phyloP scores from a whole-genome alignment of 2,113 vertebrate genomes.

The Oryzias celebensis region DNA sequence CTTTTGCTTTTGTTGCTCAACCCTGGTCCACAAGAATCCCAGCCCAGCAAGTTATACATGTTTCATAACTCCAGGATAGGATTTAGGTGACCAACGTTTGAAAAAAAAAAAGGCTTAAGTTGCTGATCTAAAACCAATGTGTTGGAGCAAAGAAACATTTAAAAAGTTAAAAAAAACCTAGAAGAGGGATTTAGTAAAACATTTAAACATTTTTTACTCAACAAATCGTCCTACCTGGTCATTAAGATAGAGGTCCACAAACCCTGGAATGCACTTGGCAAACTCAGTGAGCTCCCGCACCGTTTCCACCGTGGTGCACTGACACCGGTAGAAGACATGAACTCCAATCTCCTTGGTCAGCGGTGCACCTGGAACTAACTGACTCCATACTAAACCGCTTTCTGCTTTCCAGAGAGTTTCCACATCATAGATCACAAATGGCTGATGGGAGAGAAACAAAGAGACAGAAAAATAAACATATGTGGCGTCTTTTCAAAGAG shows the following conservation, averaged over 20 bases:
- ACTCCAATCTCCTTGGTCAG: slow-evolving; percentile 94
- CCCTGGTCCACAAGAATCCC: background rate
- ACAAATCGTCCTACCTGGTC: slow-evolving; percentile 81
- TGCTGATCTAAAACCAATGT: too few relatives aligned
- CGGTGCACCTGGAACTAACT: slow-evolving; percentile 86
- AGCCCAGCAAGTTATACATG: background rate
- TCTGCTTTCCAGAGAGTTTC: slow-evolving; percentile 95
- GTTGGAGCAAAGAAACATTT: too few relatives aligned
- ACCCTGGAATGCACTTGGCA: slow-evolving; percentile 96
- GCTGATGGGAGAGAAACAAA: slow-evolving; percentile 73
- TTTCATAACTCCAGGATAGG: too few relatives aligned
- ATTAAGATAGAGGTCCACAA: slow-evolving; percentile 91
- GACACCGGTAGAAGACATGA: slow-evolving; percentile 97
- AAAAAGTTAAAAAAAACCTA: too few relatives aligned
- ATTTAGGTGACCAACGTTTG: too few relatives aligned
- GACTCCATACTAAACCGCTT: slow-evolving; percentile 94
- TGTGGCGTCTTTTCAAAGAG: too few relatives aligned
- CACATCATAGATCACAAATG: slow-evolving; percentile 96
- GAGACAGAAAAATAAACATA: background rate
- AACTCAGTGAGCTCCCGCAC: slow-evolving; percentile 97
- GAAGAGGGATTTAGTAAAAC: too few relatives aligned
- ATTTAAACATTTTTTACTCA: too few relatives aligned
- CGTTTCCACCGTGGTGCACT: slow-evolving; percentile 95
- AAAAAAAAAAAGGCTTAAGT: too few relatives aligned
- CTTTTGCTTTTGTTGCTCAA: background rate